phyloP scores from a whole-genome alignment of 2,797 vertebrate genomes.

The Sarcoramphus papa region DNA sequence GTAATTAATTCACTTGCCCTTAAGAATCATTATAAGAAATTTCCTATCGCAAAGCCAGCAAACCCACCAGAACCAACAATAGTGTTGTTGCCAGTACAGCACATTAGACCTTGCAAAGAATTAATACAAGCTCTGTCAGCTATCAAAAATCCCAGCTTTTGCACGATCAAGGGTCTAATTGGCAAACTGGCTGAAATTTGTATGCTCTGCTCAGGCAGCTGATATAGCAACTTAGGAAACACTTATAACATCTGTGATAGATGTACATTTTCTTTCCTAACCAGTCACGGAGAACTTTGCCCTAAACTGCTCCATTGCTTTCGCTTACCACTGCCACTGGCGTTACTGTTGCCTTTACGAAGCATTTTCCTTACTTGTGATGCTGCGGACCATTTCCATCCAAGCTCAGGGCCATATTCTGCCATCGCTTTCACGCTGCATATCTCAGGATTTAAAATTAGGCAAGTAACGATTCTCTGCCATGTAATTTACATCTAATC shows the following conservation, averaged over 20 bases:
- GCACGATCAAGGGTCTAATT: not conserved
- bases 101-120: conserved; percentile 36
- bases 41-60: conserved; percentile 3
- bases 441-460: conserved; percentile 65
- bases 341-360: conserved; percentile 36
- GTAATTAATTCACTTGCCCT: conserved; percentile 49
- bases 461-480: conserved; percentile 59
- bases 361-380: conserved; percentile 42
- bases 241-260: not conserved
- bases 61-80: conserved; percentile 20
- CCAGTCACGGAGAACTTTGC: conserved; percentile 18
- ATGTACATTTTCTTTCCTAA: not conserved
- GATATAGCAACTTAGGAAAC: not conserved
- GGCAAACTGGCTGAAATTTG: not conserved
- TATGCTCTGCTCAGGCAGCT: not conserved
- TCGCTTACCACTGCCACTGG: not conserved
- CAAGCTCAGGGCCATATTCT: conserved; percentile 60
- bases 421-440: conserved; percentile 56
- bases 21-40: conserved; percentile 8
- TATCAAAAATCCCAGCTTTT: conserved; percentile 14
- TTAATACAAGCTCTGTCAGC: conserved; percentile 34
- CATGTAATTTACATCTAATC: conserved; percentile 63
- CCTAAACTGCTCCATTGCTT: conserved; percentile 27
- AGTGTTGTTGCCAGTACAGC: conserved; percentile 16
- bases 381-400: conserved; percentile 51